Percentiles rank a stretch among this genome's conserved stretches.
phyloP scores from a whole-genome alignment of 2,113 vertebrate species.

The Tauraco erythrolophus region DNA sequence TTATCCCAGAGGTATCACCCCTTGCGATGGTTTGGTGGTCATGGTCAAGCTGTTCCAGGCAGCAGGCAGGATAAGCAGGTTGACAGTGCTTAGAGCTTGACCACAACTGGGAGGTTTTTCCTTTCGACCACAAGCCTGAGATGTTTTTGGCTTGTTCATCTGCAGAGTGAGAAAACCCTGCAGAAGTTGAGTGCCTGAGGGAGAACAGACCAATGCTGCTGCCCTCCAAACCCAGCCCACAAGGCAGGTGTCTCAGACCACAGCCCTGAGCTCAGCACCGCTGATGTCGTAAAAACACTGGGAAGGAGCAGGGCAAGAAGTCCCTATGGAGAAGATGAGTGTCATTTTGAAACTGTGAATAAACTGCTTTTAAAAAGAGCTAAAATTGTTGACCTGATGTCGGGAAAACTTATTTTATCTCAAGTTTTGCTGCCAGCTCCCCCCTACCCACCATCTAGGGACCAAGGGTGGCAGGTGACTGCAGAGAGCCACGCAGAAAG shows the following conservation, averaged over 20 bases:
- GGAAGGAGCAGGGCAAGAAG: neutral
- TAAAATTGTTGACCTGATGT: neutral
- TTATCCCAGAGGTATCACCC: neutral
- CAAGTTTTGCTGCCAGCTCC: neutral
- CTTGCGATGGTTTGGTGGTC: neutral
- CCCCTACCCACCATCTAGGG: neutral
- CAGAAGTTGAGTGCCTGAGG: neutral
- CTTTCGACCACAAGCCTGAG: neutral
- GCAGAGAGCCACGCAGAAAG: neutral
- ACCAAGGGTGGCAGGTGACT: neutral
- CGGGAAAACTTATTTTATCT: neutral
- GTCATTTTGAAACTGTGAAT: neutral
- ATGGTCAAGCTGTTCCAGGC: neutral
- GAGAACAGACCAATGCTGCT: neutral
- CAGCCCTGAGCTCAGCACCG: neutral
- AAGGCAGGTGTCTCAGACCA: neutral
- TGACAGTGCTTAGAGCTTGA: neutral
- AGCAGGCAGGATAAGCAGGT: neutral
- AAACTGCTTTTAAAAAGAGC: neutral
- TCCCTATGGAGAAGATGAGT: neutral
- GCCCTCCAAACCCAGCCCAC: too few species aligned
- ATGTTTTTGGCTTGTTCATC: neutral
- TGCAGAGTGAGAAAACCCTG: neutral
- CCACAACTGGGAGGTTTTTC: neutral
- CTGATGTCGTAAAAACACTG: rapidly evolving